Percentiles rank a stretch among this genome's conserved stretches.
Evolutionary conservation across 2,888 invertebrate genomes (phyloP).

Genomic region (Heliconius erato): DNA sequence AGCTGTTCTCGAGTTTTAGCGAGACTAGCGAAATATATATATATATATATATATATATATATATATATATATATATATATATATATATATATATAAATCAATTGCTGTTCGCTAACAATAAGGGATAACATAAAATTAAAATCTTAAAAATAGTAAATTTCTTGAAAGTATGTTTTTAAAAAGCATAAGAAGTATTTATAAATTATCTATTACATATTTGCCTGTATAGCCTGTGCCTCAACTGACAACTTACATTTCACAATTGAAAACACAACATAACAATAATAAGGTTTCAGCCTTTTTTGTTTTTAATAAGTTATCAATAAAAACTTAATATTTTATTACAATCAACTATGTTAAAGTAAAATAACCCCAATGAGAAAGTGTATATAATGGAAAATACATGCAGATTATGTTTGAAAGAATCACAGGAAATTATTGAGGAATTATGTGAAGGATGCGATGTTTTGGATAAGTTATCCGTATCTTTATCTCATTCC

Average conservation of each 20-base stretch:
- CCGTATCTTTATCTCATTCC: constrained; percentile 41
- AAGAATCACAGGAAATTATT: constrained; percentile 29
- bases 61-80: no score
- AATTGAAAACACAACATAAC: not conserved
- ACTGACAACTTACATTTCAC: not conserved
- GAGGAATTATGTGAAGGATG: constrained; percentile 46
- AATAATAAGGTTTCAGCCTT: not conserved
- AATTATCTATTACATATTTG: not conserved
- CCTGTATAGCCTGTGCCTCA: not conserved
- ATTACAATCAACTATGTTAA: not conserved
- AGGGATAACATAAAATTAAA: no score
- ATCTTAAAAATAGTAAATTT: no score
- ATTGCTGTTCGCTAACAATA: no score
- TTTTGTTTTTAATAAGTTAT: not conserved
- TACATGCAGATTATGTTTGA: constrained; percentile 50
- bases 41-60: no score
- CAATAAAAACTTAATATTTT: not conserved
- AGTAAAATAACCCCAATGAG: not conserved
- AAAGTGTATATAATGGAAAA: constrained; percentile 28
- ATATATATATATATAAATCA: no score
- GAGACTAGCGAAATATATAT: no score
- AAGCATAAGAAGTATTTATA: not conserved
- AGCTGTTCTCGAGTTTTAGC: no score
- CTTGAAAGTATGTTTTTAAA: no score
- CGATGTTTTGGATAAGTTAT: constrained; percentile 47